A percentile compares a stretch with the other conserved stretches of the same genome.
Conservation (phyloP, 2,113 vertebrate species). For the Catharus minimus region DNA sequence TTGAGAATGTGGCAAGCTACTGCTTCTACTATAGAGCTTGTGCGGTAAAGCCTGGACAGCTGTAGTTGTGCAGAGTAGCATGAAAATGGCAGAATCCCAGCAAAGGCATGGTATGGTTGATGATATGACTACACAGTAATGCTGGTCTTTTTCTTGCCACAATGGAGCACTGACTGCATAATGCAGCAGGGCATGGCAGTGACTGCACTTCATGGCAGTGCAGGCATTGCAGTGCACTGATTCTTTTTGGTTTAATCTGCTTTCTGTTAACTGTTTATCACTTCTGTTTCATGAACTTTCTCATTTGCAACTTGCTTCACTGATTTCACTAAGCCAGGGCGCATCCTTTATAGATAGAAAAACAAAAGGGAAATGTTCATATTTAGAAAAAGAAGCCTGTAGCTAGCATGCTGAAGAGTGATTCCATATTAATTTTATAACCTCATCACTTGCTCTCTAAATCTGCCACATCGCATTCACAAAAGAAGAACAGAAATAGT, state of each 20-base stretch:
- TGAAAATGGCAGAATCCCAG: not conserved
- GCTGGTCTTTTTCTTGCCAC: not conserved
- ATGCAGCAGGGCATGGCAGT: not conserved
- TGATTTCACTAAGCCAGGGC: not conserved
- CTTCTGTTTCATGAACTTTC: not conserved
- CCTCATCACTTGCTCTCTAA: not conserved
- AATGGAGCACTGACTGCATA: not conserved
- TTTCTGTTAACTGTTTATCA: not conserved
- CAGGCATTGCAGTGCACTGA: not conserved
- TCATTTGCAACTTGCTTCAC: slow-evolving; percentile 30
- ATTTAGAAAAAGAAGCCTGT: slow-evolving; percentile 14
- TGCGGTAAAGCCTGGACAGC: not conserved
- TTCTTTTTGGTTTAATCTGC: not conserved
- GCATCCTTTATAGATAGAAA: not conserved
- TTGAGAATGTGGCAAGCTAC: not conserved
- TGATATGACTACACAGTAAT: not conserved
- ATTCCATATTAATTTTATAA: slow-evolving; percentile 31
- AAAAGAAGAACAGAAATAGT: not conserved
- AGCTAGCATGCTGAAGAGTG: not conserved
- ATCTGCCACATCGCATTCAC: not conserved
- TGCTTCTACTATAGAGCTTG: not conserved
- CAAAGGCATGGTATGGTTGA: not conserved
- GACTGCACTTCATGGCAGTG: not conserved
- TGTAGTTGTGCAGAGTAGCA: not conserved
- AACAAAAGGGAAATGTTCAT: slow-evolving; percentile 26